Base-by-base conservation (phyloP, 2,113 vertebrate species). In the Physeter macrocephalus region DNA sequence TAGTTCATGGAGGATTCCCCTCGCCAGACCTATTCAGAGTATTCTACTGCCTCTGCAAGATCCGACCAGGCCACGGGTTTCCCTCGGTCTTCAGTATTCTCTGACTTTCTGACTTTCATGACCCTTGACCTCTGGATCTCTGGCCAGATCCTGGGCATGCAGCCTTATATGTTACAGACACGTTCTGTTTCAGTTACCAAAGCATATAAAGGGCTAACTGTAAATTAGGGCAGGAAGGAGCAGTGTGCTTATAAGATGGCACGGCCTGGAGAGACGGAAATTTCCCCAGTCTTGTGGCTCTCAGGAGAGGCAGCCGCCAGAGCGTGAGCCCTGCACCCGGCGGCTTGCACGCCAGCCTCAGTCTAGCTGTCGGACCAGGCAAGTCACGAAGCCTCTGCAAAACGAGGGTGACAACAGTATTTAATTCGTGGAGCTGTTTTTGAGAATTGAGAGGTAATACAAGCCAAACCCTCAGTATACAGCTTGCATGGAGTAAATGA, bases 1-100 rank as follows among this genome's bases (percentile, higher is more conserved):
- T 12, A 4, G 23, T 20, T 41, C 12, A 0, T 0, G 20, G 31
- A 12, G 10, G 49, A 29, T 1, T 9, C 15, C 62, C 36, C 25
- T 43, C 0, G 36, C 23, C 36, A 1, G 15, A 54, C 57, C 13
- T 8, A 3, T 7, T 21, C 41, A 0, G 29, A 4, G 7, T 4
- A 3, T 12, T 1, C 25, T 2, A 5, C 54, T 3, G 25, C 39
- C 64, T 86, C 61, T 25, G 34, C 25, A 20, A 23, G 72, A 57
- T 25, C 4, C 7, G 1, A 39, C 34, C 0, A 14, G 1, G 8
- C 21, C 41, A 0, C 4, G 0, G 25, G 54, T 54, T 8, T 10
- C 0, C 12, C 81, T 8, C 0, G 4, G 62, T 7, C 6, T 2
- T 13, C 6, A 5, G 62, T 12, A 8, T 20, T 31, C 69, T 43